Evolutionary conservation across 2,888 invertebrate species (phyloP).

Genomic region (Sicus ferrugineus): DNA sequence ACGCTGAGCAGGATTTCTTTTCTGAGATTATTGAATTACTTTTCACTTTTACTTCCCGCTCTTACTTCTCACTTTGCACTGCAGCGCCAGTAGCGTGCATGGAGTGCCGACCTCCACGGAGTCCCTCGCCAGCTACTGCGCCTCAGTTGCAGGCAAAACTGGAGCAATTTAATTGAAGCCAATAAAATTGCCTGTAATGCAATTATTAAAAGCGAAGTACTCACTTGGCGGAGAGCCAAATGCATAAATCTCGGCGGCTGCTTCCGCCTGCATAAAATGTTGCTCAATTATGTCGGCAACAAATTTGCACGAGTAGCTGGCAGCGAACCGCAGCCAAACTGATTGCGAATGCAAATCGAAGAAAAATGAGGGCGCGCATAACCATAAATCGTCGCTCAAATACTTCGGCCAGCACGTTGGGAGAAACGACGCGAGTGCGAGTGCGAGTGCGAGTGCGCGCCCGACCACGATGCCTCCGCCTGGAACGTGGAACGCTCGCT

Average conservation of each 20-base stretch:
- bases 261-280: background rate
- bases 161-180: background rate
- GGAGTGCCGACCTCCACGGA: too few species aligned
- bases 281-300: background rate
- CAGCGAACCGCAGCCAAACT: background rate
- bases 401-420: background rate
- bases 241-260: background rate
- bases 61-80: too few species aligned
- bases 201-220: too few species aligned
- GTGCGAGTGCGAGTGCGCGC: background rate
- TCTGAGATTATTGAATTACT: too few species aligned
- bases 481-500: too few species aligned
- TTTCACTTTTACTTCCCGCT: too few species aligned
- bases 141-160: background rate
- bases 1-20: too few species aligned
- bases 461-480: background rate
- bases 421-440: too few species aligned
- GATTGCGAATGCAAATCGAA: background rate
- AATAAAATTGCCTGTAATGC: background rate
- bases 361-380: background rate
- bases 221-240: background rate
- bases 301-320: background rate
- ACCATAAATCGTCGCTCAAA: background rate
- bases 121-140: too few species aligned
- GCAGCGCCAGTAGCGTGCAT: too few species aligned